Conservation (phyloP, 92 coral and sea anemone species). For the Paramuricea clavata region DNA sequence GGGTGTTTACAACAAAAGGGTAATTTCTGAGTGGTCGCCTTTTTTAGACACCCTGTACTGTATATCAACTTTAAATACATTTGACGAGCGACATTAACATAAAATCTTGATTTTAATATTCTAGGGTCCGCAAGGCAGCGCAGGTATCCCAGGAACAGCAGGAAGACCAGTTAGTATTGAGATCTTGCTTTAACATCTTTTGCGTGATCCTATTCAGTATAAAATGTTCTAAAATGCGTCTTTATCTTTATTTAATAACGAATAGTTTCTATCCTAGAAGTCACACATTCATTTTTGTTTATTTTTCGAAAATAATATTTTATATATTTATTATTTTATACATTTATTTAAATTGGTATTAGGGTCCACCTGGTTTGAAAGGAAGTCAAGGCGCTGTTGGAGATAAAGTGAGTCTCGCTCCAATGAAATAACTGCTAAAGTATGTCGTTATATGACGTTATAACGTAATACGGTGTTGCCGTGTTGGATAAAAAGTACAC, state of each 20-base stretch:
- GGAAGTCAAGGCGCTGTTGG: constrained; percentile 15
- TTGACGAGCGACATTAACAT: neutral
- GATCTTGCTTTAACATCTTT: neutral
- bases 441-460: neutral
- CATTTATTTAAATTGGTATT: neutral
- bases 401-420: constrained; percentile 6
- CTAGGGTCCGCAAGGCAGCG: constrained; percentile 77
- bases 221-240: too few species aligned
- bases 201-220: neutral
- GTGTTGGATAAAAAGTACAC: too few species aligned
- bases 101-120: constrained; percentile 46
- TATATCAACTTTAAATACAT: too few species aligned
- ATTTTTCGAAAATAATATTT: neutral
- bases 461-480: neutral
- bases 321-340: neutral
- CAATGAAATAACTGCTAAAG: neutral
- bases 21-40: too few species aligned
- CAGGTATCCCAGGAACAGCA: constrained; percentile 78
- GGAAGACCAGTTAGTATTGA: constrained; percentile 76
- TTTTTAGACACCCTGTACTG: too few species aligned
- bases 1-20: too few species aligned
- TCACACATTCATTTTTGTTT: too few species aligned
- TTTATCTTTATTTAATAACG: too few species aligned
- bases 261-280: too few species aligned
- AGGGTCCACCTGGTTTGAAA: constrained; percentile 18